Percentiles rank a stretch among this genome's conserved stretches.
These are phyloP conservation scores for Cassiopea andromeda DNA, from an alignment of 30 jellyfish, hydroid and myxozoan species.

Conservation along the genomic window DNA sequence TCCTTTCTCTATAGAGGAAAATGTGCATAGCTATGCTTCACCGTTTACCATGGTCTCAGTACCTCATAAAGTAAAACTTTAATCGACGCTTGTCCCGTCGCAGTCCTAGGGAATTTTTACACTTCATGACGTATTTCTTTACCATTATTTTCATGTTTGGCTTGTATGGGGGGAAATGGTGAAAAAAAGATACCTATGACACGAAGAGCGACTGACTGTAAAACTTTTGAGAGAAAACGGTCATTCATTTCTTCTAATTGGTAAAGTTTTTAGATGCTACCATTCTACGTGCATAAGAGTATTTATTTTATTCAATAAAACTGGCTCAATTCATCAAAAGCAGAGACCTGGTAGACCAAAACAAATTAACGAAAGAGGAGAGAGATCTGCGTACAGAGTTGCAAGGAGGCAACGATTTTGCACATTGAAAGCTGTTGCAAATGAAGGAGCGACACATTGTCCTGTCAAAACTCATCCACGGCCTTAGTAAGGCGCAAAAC, in stretches of 20 bases:
- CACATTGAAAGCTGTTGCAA: no score
- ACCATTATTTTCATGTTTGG: background rate
- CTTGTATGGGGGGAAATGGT: background rate
- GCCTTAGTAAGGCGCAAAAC: conserved; percentile 6
- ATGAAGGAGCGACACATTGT: background rate
- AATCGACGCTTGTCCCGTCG: no score
- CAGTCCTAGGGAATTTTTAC: no score
- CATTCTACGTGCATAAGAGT: conserved; percentile 9
- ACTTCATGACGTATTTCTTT: no score
- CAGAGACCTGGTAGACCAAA: conserved; percentile 21
- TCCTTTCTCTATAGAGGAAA: conserved; percentile 25
- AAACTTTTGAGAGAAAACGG: conserved; percentile 17
- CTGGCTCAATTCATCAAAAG: conserved; percentile 15
- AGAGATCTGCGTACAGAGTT: background rate
- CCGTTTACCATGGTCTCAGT: conserved; percentile 11
- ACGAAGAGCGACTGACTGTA: background rate
- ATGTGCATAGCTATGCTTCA: conserved; percentile 26
- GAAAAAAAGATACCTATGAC: no score
- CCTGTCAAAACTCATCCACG: background rate
- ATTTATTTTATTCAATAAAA: background rate
- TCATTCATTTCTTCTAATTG: background rate
- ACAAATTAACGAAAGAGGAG: conserved; percentile 10
- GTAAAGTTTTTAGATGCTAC: background rate
- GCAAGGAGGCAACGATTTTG: background rate
- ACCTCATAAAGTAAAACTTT: background rate